Base-by-base conservation (phyloP, 2,113 vertebrate species). In the Cynoglossus semilaevis region DNA sequence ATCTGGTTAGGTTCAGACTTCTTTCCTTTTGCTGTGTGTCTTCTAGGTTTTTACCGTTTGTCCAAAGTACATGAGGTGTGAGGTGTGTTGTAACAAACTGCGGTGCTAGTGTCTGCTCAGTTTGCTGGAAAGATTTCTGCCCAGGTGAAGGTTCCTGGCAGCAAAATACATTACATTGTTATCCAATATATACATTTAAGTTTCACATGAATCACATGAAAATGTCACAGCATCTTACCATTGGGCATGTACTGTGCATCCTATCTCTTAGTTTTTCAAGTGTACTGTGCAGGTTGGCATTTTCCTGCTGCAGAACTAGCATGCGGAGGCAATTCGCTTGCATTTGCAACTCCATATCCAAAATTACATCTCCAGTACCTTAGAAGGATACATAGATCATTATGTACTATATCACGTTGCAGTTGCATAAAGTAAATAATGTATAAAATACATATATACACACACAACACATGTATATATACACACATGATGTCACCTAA, bases 311-410 rank as follows among this genome's bases (percentile, higher is more conserved):
- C 62, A 99, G 88, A 58, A 93, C 66, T 6, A 48, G 22, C 15
- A 97, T 93, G 7, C 95, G 93, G 64, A 96, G 70, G 57, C 19
- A 63, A 53, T 98, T 99, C 56, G 94, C 93, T 67, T 91, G 86
- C 2, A 96, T 19, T 78, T 99, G 97, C 49, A 85, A 91, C 83
- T 94, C 91, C 94, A 98, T 97, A 72, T 99, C 95, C 18, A 91
- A 75, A 0, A 85, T 57, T 38, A 96, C 45, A 15, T 90, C 85
- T 17, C 94, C 92, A 0, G 90, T 94, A 85, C 88, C 97, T 99
- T 77, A 9, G 35, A 42, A 15, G 49, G 36, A 13, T 41, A 13
- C 3, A 65, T 37, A 58, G 1, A 42, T 58, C 22, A 61, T 15
- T n/a, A 65, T 13, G 16, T 1, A 36, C 5, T 8, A 45, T n/a